Evolutionary conservation across 2,113 vertebrate species (phyloP), one percentile per base, ranked within the genome.

Genomic region (Aleadryas rufinucha): DNA sequence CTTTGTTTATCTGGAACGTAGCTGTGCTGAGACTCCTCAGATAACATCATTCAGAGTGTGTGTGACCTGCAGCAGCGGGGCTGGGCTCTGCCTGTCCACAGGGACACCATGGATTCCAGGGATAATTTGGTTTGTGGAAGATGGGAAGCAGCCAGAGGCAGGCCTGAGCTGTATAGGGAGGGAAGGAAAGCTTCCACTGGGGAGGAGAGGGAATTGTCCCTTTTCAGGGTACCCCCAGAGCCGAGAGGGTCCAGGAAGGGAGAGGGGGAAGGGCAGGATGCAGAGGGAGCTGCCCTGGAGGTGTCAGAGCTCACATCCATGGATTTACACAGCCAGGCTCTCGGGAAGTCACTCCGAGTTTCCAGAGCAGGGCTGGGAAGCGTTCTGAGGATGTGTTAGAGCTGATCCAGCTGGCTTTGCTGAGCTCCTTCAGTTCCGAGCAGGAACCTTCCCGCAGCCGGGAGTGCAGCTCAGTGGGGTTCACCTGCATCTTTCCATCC

Each of bases 61-160:
- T 33, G 84, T 26, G 64, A 54, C 59, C 64, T 59, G 31, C n/a
- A 28, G 72, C 77, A 42, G 31, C 12, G 26, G 21, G 45, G 42
- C 59, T 50, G 28, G 11, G 8, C 78, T 49, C n/a, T 37, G 24
- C 21, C 61, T 65, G 15, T 30, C 63, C 27, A 10, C 45, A 45
- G 27, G 44, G 26, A 30, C 10, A 18, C 8, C 31, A 5, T 1
- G 0, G 7, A 5, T 35, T n/a, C 20, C 42, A 49, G 53, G 70
- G 28, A 15, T 28, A 22, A 4, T 49, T 64, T 0, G 0, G 14
- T 54, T 63, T 47, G 8, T 64, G 57, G 81, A 33, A 79, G 61
- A 82, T 52, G 33, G 39, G 57, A 28, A 82, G 33, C 35, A n/a
- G 24, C 16, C 60, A 74, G 39, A 49, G 69, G 28, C 16, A 61